Evolutionary conservation across 2,888 invertebrate species (phyloP).

Genomic region (Spodoptera littoralis): DNA sequence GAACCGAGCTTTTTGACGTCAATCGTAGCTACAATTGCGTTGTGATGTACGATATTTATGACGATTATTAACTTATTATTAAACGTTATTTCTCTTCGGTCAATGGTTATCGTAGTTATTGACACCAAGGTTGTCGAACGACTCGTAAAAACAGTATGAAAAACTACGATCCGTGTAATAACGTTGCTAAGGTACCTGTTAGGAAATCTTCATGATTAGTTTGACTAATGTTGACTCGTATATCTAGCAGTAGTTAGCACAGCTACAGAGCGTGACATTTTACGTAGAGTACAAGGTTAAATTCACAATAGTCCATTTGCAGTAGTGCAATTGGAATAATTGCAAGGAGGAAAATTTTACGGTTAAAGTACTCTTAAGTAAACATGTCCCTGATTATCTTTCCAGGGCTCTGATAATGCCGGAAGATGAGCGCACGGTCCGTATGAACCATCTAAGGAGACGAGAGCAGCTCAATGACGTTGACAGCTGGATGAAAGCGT

Average conservation of each 20-base stretch:
- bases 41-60: constrained; percentile 27
- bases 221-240: too few relatives aligned
- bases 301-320: too few relatives aligned
- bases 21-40: constrained; percentile 27
- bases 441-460: constrained; percentile 95
- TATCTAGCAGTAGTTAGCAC: too few relatives aligned
- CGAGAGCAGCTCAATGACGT: constrained; percentile 95
- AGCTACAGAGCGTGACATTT: too few relatives aligned
- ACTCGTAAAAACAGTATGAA: constrained; percentile 19
- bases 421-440: constrained; percentile 94
- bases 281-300: too few relatives aligned
- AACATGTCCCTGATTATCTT: constrained; percentile 17
- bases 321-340: too few relatives aligned
- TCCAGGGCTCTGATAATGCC: constrained; percentile 95
- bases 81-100: constrained; percentile 38
- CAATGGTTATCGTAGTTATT: constrained; percentile 36
- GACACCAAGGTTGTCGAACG: constrained; percentile 31
- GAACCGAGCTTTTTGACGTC: constrained; percentile 44
- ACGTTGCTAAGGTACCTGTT: constrained; percentile 4
- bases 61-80: constrained; percentile 37
- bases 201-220: too few relatives aligned
- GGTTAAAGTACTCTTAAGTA: too few relatives aligned
- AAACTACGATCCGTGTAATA: neutral
- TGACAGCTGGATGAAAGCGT: constrained; percentile 96
- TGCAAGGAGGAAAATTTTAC: neutral